phyloP scores from a whole-genome alignment of 1,140 invertebrate species.

The Plodia interpunctella region DNA sequence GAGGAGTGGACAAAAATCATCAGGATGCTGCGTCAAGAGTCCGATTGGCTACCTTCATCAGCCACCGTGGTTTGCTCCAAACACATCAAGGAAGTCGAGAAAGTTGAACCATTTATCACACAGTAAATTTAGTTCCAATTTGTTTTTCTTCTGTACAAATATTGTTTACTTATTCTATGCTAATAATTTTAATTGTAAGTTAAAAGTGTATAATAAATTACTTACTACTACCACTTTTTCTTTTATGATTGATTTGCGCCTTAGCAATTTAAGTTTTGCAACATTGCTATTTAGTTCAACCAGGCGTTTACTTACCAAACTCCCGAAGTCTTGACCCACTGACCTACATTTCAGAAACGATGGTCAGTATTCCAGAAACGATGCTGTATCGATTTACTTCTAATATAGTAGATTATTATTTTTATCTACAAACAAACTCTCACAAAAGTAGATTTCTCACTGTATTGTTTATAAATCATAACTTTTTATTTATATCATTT shows the following conservation, averaged over 20 bases:
- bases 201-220: too few species aligned
- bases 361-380: slow-evolving; percentile 18
- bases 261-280: neutral
- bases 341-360: slow-evolving; percentile 22
- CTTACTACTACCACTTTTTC: too few species aligned
- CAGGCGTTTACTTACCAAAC: neutral
- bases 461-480: too few species aligned
- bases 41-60: neutral
- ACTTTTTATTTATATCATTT: slow-evolving; percentile 6
- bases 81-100: neutral
- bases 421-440: too few species aligned
- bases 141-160: too few species aligned
- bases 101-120: neutral
- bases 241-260: too few species aligned
- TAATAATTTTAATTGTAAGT: too few species aligned
- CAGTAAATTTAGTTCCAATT: neutral
- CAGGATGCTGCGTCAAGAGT: neutral
- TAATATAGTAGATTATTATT: too few species aligned
- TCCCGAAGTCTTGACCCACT: neutral
- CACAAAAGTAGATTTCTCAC: too few species aligned
- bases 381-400: slow-evolving; percentile 9
- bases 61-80: slow-evolving; percentile 1
- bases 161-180: too few species aligned
- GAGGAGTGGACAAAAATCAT: neutral
- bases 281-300: neutral